A percentile compares a stretch with the other conserved stretches of the same genome.
Evolutionary conservation across 2,113 vertebrate genomes (phyloP).

Genomic region (Tyrannus savana): DNA sequence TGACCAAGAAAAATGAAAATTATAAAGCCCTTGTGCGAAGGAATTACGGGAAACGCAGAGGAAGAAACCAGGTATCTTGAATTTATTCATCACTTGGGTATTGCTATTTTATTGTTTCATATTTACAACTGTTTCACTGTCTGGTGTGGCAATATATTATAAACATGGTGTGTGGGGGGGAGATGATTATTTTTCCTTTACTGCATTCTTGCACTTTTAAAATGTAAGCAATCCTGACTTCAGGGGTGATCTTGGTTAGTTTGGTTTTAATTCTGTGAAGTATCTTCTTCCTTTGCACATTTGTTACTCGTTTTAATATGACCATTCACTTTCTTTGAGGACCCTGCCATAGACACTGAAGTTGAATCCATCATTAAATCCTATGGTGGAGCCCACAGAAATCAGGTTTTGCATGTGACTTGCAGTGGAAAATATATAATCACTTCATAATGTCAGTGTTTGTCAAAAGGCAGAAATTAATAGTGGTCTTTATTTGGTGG

Average conservation of each 20-base stretch:
- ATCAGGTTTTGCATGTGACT: not conserved
- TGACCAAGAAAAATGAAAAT: conserved; percentile 99
- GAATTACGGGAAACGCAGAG: conserved; percentile 93
- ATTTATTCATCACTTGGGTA: not conserved
- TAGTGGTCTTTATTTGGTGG: conserved; percentile 1
- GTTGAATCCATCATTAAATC: not conserved
- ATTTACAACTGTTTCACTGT: not conserved
- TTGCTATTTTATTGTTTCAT: conserved; percentile 1
- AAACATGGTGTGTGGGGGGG: too few relatives aligned
- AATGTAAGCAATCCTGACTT: not conserved
- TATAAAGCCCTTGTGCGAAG: conserved; percentile 95
- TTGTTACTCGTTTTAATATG: not conserved
- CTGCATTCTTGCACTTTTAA: not conserved
- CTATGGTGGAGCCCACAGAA: not conserved
- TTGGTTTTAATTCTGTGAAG: not conserved
- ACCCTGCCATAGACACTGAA: not conserved
- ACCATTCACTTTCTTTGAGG: not conserved
- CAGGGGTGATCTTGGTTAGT: not conserved
- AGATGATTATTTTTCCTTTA: not conserved
- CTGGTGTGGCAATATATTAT: not conserved
- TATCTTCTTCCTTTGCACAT: not conserved
- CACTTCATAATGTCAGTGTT: not conserved
- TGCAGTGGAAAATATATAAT: conserved; percentile 23
- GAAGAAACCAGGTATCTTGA: conserved; percentile 89
- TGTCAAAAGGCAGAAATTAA: conserved; percentile 32